Evolutionary conservation across 1,140 invertebrate genomes (phyloP), one percentile per base, ranked within the genome.

Genomic region (Colletes latitarsis): DNA sequence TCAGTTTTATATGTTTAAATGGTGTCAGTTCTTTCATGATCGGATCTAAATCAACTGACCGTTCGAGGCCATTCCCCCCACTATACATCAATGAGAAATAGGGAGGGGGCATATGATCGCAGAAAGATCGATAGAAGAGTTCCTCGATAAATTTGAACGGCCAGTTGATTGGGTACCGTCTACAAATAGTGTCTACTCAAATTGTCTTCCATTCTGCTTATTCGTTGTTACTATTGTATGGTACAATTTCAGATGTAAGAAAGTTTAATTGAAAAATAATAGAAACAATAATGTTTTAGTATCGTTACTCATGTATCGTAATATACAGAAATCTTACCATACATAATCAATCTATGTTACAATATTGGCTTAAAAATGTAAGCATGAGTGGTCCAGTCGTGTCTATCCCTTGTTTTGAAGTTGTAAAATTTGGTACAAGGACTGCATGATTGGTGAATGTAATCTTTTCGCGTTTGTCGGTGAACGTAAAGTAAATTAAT

Each of bases 1-100:
- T 79, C 58, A 57, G 72, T 73, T 82, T 14, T 81, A 68, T 77
- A 72, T 89, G 83, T 90, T 72, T 49, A 77, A 69, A 70, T 57
- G 46, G 30, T 84, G 82, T 81, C 63, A 67, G 58, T 72, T 4
- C 52, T 49, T 49, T 10, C 3, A 49, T 49, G 9, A 12, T 49
- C 49, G 49, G 49, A 49, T 49, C 8, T 10, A 12, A 49, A 49
- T 49, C 8, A 49, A 49, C 49, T 49, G 10, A 8, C 10, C 3
- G 49, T 49, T 12, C 10, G 3, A 12, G 9, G 3, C 49, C 49
- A 12, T 12, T 49, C 10, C 49, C 10, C 10, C 2, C 10, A 49
- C 10, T 12, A 10, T 49, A 9, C 3, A 1, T 49, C 4, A 6
- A 46, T 46, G 6, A 46, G 43, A 46, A 9, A 46, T 46, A 46